A percentile compares a stretch with the other conserved stretches of the same genome.
Evolutionary conservation across 2,797 vertebrate genomes (phyloP).

Genomic region (Aeoliscus strigatus): DNA sequence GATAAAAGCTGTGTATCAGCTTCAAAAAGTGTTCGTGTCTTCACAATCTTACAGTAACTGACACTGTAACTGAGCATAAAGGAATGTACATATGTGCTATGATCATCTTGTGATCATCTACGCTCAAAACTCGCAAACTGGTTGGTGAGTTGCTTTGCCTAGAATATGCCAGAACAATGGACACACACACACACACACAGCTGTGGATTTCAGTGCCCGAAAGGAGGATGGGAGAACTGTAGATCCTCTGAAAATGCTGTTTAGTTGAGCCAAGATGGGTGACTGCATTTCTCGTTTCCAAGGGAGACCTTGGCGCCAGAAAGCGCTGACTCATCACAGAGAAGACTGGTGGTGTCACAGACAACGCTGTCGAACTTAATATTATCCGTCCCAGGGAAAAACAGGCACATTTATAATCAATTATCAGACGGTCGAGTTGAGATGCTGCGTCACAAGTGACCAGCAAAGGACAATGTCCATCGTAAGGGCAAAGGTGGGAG

Average conservation of each 20-base stretch:
- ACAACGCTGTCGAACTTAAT: slow-evolving; percentile 16
- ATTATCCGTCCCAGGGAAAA: slow-evolving; percentile 3
- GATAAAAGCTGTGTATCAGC: too few species aligned
- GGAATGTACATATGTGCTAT: too few species aligned
- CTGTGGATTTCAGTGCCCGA: slow-evolving; percentile 13
- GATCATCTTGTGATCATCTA: too few species aligned
- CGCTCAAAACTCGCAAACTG: too few species aligned
- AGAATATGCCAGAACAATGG: slow-evolving; percentile 13
- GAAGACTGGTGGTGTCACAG: slow-evolving; percentile 12
- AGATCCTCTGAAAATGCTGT: slow-evolving; percentile 23
- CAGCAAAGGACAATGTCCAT: slow-evolving; percentile 3
- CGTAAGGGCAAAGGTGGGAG: slow-evolving; percentile 31
- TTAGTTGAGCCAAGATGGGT: slow-evolving; percentile 41
- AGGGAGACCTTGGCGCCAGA: slow-evolving; percentile 19
- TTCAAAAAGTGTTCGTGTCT: too few species aligned
- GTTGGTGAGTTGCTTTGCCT: too few species aligned
- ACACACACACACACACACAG: slow-evolving; percentile 17
- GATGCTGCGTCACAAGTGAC: slow-evolving; percentile 11
- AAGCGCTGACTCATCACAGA: slow-evolving; percentile 38
- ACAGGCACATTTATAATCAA: slow-evolving; percentile 11
- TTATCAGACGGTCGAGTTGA: slow-evolving; percentile 11
- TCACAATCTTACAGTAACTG: too few species aligned
- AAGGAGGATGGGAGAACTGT: slow-evolving; percentile 21
- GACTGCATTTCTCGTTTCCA: slow-evolving; percentile 35
- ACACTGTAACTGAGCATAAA: too few species aligned